Evolutionary conservation across 2,888 invertebrate species (phyloP).

Genomic region (Folsomia candida): DNA sequence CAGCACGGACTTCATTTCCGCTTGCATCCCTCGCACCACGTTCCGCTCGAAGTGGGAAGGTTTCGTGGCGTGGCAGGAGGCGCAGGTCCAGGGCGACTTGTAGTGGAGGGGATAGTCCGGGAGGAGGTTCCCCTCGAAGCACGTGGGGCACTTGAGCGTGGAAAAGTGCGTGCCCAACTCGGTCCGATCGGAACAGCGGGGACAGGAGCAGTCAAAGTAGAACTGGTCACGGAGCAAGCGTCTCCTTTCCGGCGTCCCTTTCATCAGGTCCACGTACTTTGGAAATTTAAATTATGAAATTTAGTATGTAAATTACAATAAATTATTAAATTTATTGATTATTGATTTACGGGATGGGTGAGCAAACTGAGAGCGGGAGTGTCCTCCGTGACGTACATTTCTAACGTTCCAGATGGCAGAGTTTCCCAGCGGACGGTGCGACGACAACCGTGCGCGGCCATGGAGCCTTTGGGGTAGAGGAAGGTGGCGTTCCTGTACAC

Average conservation of each 20-base stretch:
- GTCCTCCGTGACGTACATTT: slow-evolving; percentile 33
- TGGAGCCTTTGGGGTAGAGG: slow-evolving; percentile 32
- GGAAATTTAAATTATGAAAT: too few relatives aligned
- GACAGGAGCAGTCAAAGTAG: slow-evolving; percentile 39
- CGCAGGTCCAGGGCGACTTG: slow-evolving; percentile 37
- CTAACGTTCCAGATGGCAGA: slow-evolving; percentile 22
- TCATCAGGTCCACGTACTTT: slow-evolving; percentile 37
- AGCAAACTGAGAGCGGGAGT: slow-evolving; percentile 28
- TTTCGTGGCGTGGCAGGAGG: slow-evolving; percentile 23
- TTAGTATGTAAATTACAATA: too few relatives aligned
- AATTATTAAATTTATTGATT: too few relatives aligned
- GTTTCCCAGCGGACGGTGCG: slow-evolving; percentile 39
- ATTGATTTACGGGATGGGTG: slow-evolving; percentile 27
- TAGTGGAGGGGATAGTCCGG: slow-evolving; percentile 29
- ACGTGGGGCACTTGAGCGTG: slow-evolving; percentile 38
- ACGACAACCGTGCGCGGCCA: slow-evolving; percentile 40
- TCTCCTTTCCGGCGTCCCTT: slow-evolving; percentile 35
- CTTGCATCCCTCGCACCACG: slow-evolving; percentile 12
- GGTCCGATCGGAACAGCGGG: slow-evolving; percentile 34
- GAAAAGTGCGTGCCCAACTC: slow-evolving; percentile 41
- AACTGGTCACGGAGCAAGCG: slow-evolving; percentile 25
- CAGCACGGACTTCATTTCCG: slow-evolving; percentile 28
- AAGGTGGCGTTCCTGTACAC: slow-evolving; percentile 36
- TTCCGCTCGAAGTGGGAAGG: slow-evolving; percentile 25
- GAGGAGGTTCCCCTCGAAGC: slow-evolving; percentile 35